Base-by-base conservation (phyloP, 2,113 vertebrate genomes). In the Trematocara variabile region DNA sequence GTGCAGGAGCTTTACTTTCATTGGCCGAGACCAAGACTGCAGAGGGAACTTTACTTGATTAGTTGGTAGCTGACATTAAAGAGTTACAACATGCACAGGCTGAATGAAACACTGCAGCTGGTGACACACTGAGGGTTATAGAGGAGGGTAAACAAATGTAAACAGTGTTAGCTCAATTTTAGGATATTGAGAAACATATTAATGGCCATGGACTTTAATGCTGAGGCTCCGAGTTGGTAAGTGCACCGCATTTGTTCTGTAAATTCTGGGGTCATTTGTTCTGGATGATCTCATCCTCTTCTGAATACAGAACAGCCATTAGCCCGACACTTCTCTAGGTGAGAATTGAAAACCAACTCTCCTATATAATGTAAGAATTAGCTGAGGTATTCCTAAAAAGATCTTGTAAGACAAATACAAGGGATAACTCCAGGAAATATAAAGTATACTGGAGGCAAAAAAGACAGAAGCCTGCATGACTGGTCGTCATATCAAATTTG, bases 121-220 rank as follows among this genome's bases (percentile, higher is more conserved):
- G 18, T 53, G 5, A 41, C n/a, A 55, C 80, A 41, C 52, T 9
- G 63, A 6, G 10, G 20, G 39, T 8, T 63, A 34, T 20, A 54
- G 81, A 16, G 20, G 30, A 52, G 22, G 33, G 13, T 22, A 54
- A 77, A 88, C n/a, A 52, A 30, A 86, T 79, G 33, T n/a, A 37
- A 55, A 82, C 52, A 37, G 20, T 75, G 10, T 87, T 82, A 10
- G 77, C 28, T 78, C 60, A 52, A 33, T 60, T 73, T 41, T 60
- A 44, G 8, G 22, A 80, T 20, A 2, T 3, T 63, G 18, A 60
- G 46, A 63, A 48, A 1, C 8, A 33, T 16, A 14, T 34, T 52
- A 79, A 70, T 79, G 56, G 10, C 25, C 5, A 4, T 0, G 5
- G 65, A 46, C 4, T 1, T 79, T 77, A 50, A 18, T 39, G 20